These are phyloP conservation scores for Xestia ashworthii DNA, from an alignment of 2,888 invertebrate species.

Conservation along the genomic window DNA sequence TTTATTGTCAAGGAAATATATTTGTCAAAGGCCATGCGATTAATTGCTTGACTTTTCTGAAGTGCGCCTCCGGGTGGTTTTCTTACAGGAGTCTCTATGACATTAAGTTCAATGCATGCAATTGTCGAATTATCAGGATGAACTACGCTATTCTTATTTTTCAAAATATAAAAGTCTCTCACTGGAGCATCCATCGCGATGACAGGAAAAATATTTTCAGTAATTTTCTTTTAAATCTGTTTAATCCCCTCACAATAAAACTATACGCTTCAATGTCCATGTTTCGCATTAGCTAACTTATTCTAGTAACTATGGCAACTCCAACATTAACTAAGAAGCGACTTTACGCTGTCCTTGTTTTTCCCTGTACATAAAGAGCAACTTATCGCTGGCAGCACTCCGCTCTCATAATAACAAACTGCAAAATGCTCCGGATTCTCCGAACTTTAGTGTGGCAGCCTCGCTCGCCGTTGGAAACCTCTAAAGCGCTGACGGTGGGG, in stretches of 20 bases:
- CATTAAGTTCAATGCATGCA: conserved; percentile 51
- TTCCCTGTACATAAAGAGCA: conserved; percentile 82
- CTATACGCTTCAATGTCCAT: conserved; percentile 39
- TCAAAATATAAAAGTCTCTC: neutral
- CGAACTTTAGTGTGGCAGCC: conserved; percentile 85
- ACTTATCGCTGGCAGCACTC: conserved; percentile 82
- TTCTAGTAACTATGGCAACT: conserved; percentile 64
- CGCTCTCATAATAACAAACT: conserved; percentile 87
- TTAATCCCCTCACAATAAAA: conserved; percentile 23
- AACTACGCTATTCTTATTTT: conserved; percentile 1
- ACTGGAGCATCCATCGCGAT: neutral
- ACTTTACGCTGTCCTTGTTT: conserved; percentile 75
- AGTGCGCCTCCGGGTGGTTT: conserved; percentile 75
- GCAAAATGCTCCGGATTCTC: conserved; percentile 88
- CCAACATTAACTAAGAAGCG: conserved; percentile 65
- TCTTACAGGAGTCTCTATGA: conserved; percentile 67
- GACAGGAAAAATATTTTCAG: neutral
- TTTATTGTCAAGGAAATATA: conserved; percentile 89
- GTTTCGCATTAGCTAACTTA: conserved; percentile 63
- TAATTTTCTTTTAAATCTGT: conserved; percentile 2
- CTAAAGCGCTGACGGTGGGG: conserved; percentile 87
- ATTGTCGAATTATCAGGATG: conserved; percentile 52
- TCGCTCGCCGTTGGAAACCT: conserved; percentile 84
- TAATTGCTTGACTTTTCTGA: conserved; percentile 84
- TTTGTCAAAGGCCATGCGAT: conserved; percentile 87